These are phyloP conservation scores for Orthonyx spaldingii DNA, from an alignment of 2,113 vertebrate genomes.

Conservation along the genomic window DNA sequence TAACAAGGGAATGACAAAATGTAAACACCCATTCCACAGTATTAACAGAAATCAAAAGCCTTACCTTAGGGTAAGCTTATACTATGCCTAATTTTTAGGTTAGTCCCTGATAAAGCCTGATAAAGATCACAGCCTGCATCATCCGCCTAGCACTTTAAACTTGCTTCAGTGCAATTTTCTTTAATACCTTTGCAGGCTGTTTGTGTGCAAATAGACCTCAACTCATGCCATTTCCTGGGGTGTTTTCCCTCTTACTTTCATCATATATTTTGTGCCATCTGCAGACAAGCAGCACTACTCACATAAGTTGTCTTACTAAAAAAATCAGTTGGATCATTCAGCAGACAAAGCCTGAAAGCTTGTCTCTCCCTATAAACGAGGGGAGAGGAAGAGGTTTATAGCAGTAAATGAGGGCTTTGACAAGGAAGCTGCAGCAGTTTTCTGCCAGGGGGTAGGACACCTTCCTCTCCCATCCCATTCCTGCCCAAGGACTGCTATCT, in stretches of 20 bases:
- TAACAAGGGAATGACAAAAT: background rate
- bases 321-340: background rate
- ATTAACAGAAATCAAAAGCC: background rate
- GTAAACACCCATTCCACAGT: background rate
- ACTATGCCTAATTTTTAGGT: background rate
- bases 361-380: background rate
- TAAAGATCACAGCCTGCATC: background rate
- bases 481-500: slow-evolving; percentile 4
- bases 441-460: slow-evolving; percentile 1
- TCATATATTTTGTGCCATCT: background rate
- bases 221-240: background rate
- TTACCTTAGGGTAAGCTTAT: background rate
- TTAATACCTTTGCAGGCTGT: background rate
- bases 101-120: background rate
- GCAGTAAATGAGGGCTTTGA: background rate
- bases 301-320: background rate
- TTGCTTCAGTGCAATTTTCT: background rate
- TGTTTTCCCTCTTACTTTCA: background rate
- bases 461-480: background rate
- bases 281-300: background rate
- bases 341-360: background rate
- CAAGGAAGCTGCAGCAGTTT: slow-evolving; percentile 6
- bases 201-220: background rate
- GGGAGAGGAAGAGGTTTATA: background rate
- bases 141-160: background rate